Evolutionary conservation across 1,140 invertebrate genomes (phyloP), one percentile per base, ranked within the genome.

Genomic region (Drosophila carrolli): DNA sequence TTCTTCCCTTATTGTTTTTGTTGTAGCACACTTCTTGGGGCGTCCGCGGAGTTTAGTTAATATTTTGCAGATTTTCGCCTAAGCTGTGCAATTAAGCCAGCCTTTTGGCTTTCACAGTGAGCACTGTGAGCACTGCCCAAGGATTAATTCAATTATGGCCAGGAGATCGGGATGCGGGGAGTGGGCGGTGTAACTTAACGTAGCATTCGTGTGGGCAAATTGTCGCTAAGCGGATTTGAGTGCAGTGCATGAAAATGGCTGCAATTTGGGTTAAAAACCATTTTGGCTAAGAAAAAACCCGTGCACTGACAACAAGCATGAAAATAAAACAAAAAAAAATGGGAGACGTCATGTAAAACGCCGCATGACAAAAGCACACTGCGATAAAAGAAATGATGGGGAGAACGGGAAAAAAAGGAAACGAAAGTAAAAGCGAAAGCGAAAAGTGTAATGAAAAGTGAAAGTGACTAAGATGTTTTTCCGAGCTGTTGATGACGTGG

Each of bases 231-330:
- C 81, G 75, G 80, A 79, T 83, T 83, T 50, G 41, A 80, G 72
- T 65, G 78, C 63, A 70, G 55, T 59, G 71, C 63, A 59, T 75
- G 78, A 66, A 75, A 83, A 74, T 71, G 59, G 56, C 66, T 63
- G 81, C 81, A 84, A 84, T 83, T 79, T 83, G 61, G 81, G 81
- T 80, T 84, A 84, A 84, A 83, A 84, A 63, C 60, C 81, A 84
- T 85, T 85, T 85, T 75, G 73, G 78, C 74, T 60, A 66, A 85
- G 63, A 81, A 62, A 73, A 73, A 67, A 47, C 32, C 41, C 44
- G 56, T 0, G 29, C 32, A 60, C 51, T 41, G 51, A 62, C 37
- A 57, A 57, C 55, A 19, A 43, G 14, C 32, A 29, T 7, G 48
- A 19, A 56, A 40, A 23, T 11, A n/a, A 35, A 29, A 5, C 16